Conservation (phyloP, 1,140 invertebrate genomes). For the Brachionus sp. region DNA sequence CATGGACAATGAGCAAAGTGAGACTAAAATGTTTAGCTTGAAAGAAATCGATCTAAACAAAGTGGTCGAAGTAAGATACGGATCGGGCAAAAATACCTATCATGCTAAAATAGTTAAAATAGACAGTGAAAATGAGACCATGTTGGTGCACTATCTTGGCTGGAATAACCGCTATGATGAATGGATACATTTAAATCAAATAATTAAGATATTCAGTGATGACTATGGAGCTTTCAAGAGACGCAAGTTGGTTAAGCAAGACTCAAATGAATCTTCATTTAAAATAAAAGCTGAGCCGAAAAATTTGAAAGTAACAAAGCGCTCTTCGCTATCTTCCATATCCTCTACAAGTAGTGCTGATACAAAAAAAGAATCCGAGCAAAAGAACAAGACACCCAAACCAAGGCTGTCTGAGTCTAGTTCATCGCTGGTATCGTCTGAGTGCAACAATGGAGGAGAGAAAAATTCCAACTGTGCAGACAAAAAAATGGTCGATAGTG, state of each 20-base stretch:
- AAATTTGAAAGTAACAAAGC: neutral
- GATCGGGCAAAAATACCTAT: constrained; percentile 11
- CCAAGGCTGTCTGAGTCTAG: neutral
- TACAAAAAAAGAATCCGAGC: neutral
- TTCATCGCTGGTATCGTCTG: neutral
- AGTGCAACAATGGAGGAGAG: neutral
- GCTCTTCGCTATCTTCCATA: neutral
- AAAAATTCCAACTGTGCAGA: neutral
- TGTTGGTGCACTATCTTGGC: constrained; percentile 37
- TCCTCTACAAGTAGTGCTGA: neutral
- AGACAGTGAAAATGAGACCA: neutral
- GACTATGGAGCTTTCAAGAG: constrained; percentile 33
- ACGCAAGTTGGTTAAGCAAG: neutral
- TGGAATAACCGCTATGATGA: constrained; percentile 45
- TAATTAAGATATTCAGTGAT: constrained; percentile 24
- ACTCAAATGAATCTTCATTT: neutral
- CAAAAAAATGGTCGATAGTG: neutral
- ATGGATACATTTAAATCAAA: constrained; percentile 36
- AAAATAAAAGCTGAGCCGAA: neutral
- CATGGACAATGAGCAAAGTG: neutral
- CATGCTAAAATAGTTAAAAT: constrained; percentile 37
- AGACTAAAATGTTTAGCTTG: neutral
- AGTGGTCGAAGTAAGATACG: constrained; percentile 42
- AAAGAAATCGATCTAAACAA: constrained; percentile 5
- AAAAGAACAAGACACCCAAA: neutral